Evolutionary conservation across 2,888 invertebrate genomes (phyloP), one percentile per base, ranked within the genome.

Genomic region (Hylaea fasciaria): DNA sequence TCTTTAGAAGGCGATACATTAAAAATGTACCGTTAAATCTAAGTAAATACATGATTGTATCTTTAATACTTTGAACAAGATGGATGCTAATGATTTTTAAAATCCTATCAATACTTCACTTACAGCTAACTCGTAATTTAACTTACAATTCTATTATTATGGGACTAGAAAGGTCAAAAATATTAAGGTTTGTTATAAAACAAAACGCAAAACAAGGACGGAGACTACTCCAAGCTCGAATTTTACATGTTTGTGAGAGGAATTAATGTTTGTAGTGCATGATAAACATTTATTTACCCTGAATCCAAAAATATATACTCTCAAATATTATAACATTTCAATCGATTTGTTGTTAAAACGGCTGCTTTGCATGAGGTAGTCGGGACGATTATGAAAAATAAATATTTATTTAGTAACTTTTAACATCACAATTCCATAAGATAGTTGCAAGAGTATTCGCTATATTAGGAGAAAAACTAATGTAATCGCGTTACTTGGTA

Each of bases 91-190:
- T 63, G 58, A 62, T 59, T 58, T 60, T 50, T 49, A 32, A 57
- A 49, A 57, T 58, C 53, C 28, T 51, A 53, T 39, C 49, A 54
- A 54, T 63, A 62, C 57, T 57, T 53, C 46, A 43, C 50, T 59
- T 55, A 62, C 37, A 39, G 22, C 54, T 62, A 59, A 14, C 11
- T 57, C 57, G 40, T 61, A 60, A 16, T 12, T 55, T 63, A 63
- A 43, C 74, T 76, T 73, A 66, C 66, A 73, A 71, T 64, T 57
- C 67, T 85, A 83, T 76, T 64, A 77, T 72, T 82, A 84, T 59
- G 74, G 78, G 90, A 90, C 90, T 90, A 90, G 90, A 90, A 85
- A 53, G 81, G 78, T 82, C 78, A 82, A 79, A 79, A 75, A 73
- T 70, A 71, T 72, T 66, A 67, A 69, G 67, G 65, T 71, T 22